Percentiles rank a stretch among this genome's conserved stretches.
Evolutionary conservation across 2,888 invertebrate species (phyloP).

Genomic region (Leucophora obtusa): DNA sequence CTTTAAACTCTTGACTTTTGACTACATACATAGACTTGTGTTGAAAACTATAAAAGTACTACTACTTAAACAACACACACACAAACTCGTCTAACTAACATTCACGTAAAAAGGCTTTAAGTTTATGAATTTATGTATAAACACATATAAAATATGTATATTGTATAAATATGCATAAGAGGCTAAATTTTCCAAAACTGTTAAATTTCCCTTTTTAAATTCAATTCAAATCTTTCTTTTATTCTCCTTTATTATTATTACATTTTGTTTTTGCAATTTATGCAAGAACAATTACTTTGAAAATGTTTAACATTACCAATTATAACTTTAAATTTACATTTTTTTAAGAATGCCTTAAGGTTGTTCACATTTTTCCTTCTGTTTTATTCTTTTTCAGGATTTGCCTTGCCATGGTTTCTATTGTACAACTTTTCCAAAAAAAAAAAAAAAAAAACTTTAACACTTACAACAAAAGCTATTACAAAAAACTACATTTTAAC

Average conservation of each 20-base stretch:
- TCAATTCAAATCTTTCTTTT: no score
- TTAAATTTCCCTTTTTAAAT: background rate
- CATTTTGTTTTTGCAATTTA: background rate
- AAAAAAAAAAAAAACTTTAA: background rate
- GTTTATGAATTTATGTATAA: background rate
- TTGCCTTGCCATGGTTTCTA: background rate
- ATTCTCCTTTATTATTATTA: background rate
- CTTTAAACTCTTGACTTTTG: constrained; percentile 2
- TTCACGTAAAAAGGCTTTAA: background rate
- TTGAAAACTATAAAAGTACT: background rate
- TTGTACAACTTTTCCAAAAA: constrained; percentile 1
- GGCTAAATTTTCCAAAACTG: background rate
- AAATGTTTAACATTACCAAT: constrained; percentile 5
- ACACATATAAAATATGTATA: background rate
- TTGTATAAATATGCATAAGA: background rate
- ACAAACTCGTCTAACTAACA: background rate
- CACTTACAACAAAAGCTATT: constrained; percentile 5
- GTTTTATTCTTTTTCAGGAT: background rate
- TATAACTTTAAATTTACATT: constrained; percentile 6
- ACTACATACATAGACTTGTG: background rate
- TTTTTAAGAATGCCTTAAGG: background rate
- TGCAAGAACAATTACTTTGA: constrained; percentile 3
- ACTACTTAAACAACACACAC: no score
- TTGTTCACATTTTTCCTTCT: background rate
- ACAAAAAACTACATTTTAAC: background rate